phyloP scores from a whole-genome alignment of 2,888 invertebrate species.

The Eudasyphora cyanicolor region DNA sequence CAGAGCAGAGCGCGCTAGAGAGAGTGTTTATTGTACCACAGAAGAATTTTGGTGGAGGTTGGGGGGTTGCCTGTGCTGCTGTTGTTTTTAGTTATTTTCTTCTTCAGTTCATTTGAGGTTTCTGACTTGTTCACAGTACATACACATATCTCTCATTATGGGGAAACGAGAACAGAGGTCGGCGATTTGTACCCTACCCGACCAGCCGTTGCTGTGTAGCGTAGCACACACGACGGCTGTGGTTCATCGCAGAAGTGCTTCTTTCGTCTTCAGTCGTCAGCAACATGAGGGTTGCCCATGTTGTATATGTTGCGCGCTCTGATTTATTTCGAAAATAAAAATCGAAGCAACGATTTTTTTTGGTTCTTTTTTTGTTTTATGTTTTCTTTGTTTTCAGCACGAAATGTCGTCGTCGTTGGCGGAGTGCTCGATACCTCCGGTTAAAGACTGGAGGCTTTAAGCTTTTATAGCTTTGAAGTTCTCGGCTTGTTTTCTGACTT shows the following conservation, averaged over 20 bases:
- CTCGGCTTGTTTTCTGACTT: background rate
- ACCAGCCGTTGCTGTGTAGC: background rate
- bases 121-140: background rate
- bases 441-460: slow-evolving; percentile 1
- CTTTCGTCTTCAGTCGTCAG: background rate
- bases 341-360: background rate
- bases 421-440: background rate
- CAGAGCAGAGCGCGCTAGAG: background rate
- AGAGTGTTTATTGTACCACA: slow-evolving; percentile 29
- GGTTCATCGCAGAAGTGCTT: background rate
- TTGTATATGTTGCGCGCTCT: slow-evolving; percentile 23
- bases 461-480: slow-evolving; percentile 2
- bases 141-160: background rate
- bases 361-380: background rate
- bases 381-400: background rate
- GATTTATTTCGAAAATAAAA: slow-evolving; percentile 21
- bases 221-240: background rate
- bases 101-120: slow-evolving; percentile 39
- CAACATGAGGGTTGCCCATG: background rate
- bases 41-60: slow-evolving; percentile 16
- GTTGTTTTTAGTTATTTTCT: background rate
- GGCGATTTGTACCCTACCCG: background rate
- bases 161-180: background rate
- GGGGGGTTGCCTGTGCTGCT: no score
- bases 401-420: background rate